phyloP scores from a whole-genome alignment of 2,113 vertebrate species.

The Sphyrna mokarran region DNA sequence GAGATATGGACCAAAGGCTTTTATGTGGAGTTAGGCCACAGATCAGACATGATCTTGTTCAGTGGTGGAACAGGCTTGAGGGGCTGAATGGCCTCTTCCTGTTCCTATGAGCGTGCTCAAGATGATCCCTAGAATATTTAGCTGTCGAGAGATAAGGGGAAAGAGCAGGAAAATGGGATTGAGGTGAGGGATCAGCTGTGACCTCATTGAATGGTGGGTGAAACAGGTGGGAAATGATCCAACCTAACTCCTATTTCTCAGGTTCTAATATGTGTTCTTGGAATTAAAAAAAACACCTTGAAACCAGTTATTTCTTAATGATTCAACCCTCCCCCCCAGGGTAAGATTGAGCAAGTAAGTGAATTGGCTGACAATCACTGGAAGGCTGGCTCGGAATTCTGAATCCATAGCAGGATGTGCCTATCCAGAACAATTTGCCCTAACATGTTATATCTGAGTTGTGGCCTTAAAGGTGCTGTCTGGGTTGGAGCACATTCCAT shows the following conservation, averaged over 20 bases:
- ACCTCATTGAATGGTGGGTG: not conserved
- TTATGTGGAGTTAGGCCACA: too few species aligned
- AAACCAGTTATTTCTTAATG: not conserved
- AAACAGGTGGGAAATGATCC: not conserved
- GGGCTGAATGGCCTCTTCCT: too few species aligned
- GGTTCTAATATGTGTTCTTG: not conserved
- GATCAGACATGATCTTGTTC: too few species aligned
- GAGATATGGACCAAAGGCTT: too few species aligned
- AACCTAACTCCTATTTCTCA: not conserved
- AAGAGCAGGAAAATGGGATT: not conserved
- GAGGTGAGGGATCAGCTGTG: not conserved
- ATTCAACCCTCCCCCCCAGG: not conserved
- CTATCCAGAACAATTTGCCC: not conserved
- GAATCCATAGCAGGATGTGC: not conserved
- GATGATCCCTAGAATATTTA: not conserved
- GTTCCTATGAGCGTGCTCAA: not conserved
- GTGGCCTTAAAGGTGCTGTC: not conserved
- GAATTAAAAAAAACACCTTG: not conserved
- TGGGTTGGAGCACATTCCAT: not conserved
- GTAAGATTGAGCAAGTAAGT: not conserved
- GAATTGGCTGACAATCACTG: not conserved
- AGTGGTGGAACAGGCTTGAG: too few species aligned
- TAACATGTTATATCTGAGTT: not conserved
- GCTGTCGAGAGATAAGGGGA: not conserved
- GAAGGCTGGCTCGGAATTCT: not conserved